Percentiles rank a stretch among this genome's conserved stretches.
Conservation (phyloP, 2,888 invertebrate species). For the Octodonta nipae region DNA sequence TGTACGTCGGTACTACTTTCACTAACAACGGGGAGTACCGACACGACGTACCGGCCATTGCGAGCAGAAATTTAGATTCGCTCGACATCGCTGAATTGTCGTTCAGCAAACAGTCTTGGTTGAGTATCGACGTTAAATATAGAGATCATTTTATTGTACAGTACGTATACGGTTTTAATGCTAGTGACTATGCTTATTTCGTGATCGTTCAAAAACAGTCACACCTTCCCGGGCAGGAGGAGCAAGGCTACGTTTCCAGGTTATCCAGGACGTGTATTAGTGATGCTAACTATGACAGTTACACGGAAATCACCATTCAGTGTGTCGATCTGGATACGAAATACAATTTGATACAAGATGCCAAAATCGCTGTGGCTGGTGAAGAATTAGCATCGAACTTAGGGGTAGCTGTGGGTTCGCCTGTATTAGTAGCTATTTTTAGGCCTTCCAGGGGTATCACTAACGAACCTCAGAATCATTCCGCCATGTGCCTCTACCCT, state of each 20-base stretch:
- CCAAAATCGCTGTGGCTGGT: conserved; percentile 75
- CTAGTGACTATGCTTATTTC: conserved; percentile 90
- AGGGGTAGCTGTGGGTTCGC: conserved; percentile 64
- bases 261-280: conserved; percentile 86
- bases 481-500: conserved; percentile 87
- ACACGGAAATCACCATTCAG: conserved; percentile 88
- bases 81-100: conserved; percentile 70
- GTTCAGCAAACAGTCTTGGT: conserved; percentile 71
- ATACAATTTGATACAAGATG: conserved; percentile 88
- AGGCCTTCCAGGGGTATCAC: conserved; percentile 80
- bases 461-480: conserved; percentile 66
- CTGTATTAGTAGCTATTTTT: conserved; percentile 77
- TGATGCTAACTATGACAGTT: conserved; percentile 90
- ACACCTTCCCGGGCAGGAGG: conserved; percentile 75
- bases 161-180: conserved; percentile 93
- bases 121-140: conserved; percentile 84
- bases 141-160: conserved; percentile 89
- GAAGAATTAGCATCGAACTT: conserved; percentile 69
- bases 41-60: conserved; percentile 84
- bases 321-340: conserved; percentile 58
- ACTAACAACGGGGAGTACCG: conserved; percentile 84
- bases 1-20: conserved; percentile 87
- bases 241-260: conserved; percentile 78
- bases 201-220: conserved; percentile 88
- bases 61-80: conserved; percentile 69